Evolutionary conservation across 2,888 invertebrate genomes (phyloP), one percentile per base, ranked within the genome.

Genomic region (Coelinius sp.): DNA sequence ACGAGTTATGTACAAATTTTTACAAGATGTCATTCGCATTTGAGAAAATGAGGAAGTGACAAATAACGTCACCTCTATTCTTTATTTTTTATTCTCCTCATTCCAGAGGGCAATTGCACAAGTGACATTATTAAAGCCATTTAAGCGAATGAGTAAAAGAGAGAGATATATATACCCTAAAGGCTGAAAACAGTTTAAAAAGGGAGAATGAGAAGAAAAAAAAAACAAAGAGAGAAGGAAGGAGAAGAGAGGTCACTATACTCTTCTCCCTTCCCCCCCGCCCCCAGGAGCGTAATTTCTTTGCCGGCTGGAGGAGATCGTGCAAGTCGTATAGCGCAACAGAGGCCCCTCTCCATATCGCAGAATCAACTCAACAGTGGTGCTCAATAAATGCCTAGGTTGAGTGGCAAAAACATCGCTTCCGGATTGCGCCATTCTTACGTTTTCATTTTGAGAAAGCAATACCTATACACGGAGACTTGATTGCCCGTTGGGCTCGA

Each of bases 281-380:
- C n/a, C n/a, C 31, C 67, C 70, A 69, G 73, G 71, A 64, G 75
- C 63, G 68, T 74, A 70, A 75, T 75, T 76, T 78, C 71, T 73
- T 75, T 73, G 31, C 20, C 8, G 59, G 31, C 59, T 35, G 59
- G 59, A 77, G 77, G 72, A 77, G 76, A 73, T 71, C 72, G 71
- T 71, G 62, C 56, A n/a, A 52, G n/a, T n/a, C 10, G 8, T 24
- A 12, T 25, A 25, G 25, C 25, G 27, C 44, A 46, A 46, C 17
- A 6, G n/a, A n/a, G n/a, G 10, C 52, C 25, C 14, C 27, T 14
- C 31, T 49, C n/a, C 31, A 27, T 68, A 72, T 72, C 68, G 71
- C 68, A 49, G 68, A 72, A 72, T 72, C 64, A 53, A 68, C 31
- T 68, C 14, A 41, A 38, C 65, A 72, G 71, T 53, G 71, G 68